Evolutionary conservation across 2,797 vertebrate species (phyloP), one percentile per base, ranked within the genome.

Genomic region (Borostomias antarcticus): DNA sequence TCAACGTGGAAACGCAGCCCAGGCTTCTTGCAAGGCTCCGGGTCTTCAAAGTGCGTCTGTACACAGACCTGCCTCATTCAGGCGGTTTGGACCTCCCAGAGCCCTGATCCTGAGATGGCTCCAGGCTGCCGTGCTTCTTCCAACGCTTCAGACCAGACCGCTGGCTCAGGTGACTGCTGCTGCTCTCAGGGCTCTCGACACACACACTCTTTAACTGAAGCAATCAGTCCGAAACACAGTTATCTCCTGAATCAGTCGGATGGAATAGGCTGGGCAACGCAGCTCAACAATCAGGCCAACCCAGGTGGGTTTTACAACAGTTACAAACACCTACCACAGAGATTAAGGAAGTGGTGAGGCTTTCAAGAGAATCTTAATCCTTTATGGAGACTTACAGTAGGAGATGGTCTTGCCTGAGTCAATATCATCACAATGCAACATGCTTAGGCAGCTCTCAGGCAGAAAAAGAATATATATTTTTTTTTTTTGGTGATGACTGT

Each of bases 1-100:
- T n/a, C n/a, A n/a, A n/a, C n/a, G n/a, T n/a, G n/a, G n/a, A n/a
- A n/a, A n/a, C n/a, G n/a, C n/a, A n/a, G n/a, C n/a, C n/a, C n/a
- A 40, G 32, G 21, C 70, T 78, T 23, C 58, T 69, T 68, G 50
- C 51, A 54, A 72, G 64, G 69, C 73, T 68, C 65, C 77, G 75
- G 70, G 77, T 84, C 78, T 82, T 70, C 65, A 66, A 80, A 76
- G 74, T 70, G 78, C 78, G 78, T 82, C 78, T 58, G 68, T 76
- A 71, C 69, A 76, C 82, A 76, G 59, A 56, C 68, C 70, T 81
- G 64, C 69, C 81, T 89, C 84, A 87, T 62, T 86, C 75, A 78
- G 76, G 64, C 35, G 65, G 67, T 74, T 82, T 74, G 84, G 74
- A 68, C 67, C 65, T 66, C 43, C 62, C 62, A 76, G 72, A 86